phyloP scores from a whole-genome alignment of 1,140 invertebrate species.

The Camponotus pennsylvanicus region DNA sequence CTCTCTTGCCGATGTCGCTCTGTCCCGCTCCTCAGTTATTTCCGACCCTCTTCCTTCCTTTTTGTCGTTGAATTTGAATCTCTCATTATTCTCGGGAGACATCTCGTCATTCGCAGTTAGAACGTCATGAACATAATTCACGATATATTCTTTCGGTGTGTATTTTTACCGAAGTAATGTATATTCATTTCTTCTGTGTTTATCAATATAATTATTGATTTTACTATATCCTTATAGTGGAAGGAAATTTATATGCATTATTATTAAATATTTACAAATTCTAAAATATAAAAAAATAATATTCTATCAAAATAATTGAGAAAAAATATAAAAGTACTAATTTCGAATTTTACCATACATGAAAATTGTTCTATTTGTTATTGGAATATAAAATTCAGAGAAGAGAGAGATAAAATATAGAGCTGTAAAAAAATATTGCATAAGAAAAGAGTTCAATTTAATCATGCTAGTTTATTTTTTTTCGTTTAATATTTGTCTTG shows the following conservation, averaged over 20 bases:
- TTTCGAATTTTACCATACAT: not conserved
- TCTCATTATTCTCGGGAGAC: slow-evolving; percentile 43
- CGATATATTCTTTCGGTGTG: slow-evolving; percentile 12
- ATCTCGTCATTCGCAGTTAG: slow-evolving; percentile 27
- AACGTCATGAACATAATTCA: slow-evolving; percentile 9
- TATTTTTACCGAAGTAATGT: not conserved
- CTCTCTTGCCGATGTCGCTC: not conserved
- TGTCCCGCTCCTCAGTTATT: not conserved
- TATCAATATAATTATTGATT: not conserved
- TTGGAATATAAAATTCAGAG: slow-evolving; percentile 12
- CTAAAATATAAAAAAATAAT: not conserved
- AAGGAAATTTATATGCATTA: not conserved
- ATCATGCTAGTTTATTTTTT: not conserved
- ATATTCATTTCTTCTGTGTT: not conserved
- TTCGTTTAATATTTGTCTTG: not conserved
- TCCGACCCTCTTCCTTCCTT: not conserved
- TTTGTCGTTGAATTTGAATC: slow-evolving; percentile 43
- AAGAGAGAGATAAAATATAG: not conserved
- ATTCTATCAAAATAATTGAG: not conserved
- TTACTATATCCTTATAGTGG: not conserved
- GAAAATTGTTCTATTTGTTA: not conserved
- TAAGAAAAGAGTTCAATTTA: not conserved
- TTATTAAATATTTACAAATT: not conserved
- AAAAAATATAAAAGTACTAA: not conserved
- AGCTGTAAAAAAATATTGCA: too few relatives aligned